Base-by-base conservation (phyloP, 2,113 vertebrate genomes). In the Zootoca vivipara region DNA sequence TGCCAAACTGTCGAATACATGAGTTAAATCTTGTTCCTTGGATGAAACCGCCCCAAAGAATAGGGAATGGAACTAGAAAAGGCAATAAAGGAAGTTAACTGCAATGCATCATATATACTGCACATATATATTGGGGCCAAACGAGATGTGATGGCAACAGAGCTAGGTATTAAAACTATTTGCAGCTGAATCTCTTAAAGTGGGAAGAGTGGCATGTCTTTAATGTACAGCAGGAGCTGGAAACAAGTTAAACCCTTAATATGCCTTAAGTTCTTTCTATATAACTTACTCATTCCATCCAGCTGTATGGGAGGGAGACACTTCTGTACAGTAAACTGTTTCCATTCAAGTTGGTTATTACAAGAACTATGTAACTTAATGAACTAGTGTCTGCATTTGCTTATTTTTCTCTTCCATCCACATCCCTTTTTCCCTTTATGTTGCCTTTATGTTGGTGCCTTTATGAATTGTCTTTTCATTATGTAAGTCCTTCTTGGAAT, bases 1-100 rank as follows among this genome's bases (percentile, higher is more conserved):
- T 7, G 95, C 98, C 89, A 98, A 82, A n/a, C 96, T 97, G 69
- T 93, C 87, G 1, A 93, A 92, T 22, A 85, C 78, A 3, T 79
- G 62, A 15, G 24, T 0, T 1, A 87, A 83, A 7, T 92, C 95
- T 38, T 89, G 92, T 85, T 93, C 88, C 74, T 94, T 84, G 67
- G 88, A 82, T n/a, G 96, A 97, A 93, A 98, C 46, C 1, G 98
- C 98, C 90, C 97, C 97, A 82, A 99, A 99, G 89, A 99, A 98
- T 4, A 99, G 93, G 58, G 96, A 97, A 83, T 96, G 97, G 88
- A 99, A 96, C 98, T 99, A 92, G 65, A 93, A 94, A 93, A 85
- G 0, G 3, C 67, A 73, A 8, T 3, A 18, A 3, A 69, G 5
- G 9, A 15, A 40, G 40, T 42, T 64, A 73, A 42, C 33, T 38